phyloP scores from a whole-genome alignment of 2,888 invertebrate genomes.

The Calameuta filiformis region DNA sequence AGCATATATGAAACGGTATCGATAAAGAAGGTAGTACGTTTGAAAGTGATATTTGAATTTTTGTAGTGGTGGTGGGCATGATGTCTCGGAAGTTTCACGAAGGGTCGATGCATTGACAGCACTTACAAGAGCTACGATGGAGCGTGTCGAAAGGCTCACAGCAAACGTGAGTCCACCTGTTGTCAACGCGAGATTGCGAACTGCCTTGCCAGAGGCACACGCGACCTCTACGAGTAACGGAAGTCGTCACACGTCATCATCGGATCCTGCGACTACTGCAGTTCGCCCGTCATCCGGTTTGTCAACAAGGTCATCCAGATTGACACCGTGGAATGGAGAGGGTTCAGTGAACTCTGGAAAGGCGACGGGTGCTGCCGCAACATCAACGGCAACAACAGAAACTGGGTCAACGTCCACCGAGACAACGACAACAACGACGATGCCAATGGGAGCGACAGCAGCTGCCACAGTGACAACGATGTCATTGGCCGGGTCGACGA shows the following conservation, averaged over 20 bases:
- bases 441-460: neutral
- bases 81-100: constrained; percentile 65
- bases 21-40: neutral
- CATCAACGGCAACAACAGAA: neutral
- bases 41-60: constrained; percentile 22
- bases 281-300: constrained; percentile 33
- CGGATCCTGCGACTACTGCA: constrained; percentile 5
- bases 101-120: constrained; percentile 75
- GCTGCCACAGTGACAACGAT: neutral
- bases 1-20: neutral
- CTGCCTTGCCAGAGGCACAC: constrained; percentile 17
- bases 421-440: neutral
- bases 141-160: constrained; percentile 74
- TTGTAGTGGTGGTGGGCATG: constrained; percentile 32
- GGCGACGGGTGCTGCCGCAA: neutral
- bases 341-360: constrained; percentile 6
- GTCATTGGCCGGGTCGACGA: neutral
- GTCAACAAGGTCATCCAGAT: constrained; percentile 38
- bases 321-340: constrained; percentile 39
- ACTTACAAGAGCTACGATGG: constrained; percentile 75
- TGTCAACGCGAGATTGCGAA: constrained; percentile 24
- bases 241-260: neutral
- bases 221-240: neutral
- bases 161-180: constrained; percentile 32
- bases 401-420: neutral